Base-by-base conservation (phyloP, 2,113 vertebrate species). In the Atlantisia rogersi region DNA sequence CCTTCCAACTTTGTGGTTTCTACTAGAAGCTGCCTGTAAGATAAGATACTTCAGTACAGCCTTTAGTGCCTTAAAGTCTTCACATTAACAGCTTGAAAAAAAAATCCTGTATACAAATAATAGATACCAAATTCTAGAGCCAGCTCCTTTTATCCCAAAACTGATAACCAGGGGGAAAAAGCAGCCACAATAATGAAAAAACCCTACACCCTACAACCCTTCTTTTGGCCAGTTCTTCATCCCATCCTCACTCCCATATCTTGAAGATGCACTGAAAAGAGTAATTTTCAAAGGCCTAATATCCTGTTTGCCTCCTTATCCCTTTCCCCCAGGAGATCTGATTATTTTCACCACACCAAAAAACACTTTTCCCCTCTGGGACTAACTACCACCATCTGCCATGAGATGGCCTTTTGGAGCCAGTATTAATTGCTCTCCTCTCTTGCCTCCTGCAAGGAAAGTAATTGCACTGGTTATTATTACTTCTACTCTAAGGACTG, bases 81-180 rank as follows among this genome's bases (percentile, higher is more conserved):
- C 26, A n/a, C 4, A 37, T 25, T 25, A 39, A n/a, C 21, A 64
- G 37, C 39, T 71, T 42, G n/a, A 31, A 44, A 44, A 82, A 60
- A 60, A 67, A 52, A 35, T 31, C 20, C 18, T 39, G 7, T 10
- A 55, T 18, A 52, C 12, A 60, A 46, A 60, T 37, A 71, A 71
- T 24, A 77, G 1, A 32, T 15, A 50, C 26, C 24, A 82, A 39
- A 48, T 77, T 67, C 52, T 65, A 71, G 39, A 82, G 71, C 15
- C n/a, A 90, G 22, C 55, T 48, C 9, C n/a, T 71, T 82, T 65
- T 37, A 86, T 56, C 29, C n/a, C 64, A 42, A 82, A 67, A 67
- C 29, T 59, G n/a, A 25, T 37, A 65, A 58, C 26, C 22, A 9
- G 22, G 12, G 4, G 5, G 1, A 2, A 12, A 3, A 12, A 3